Conservation (phyloP, 2,888 invertebrate genomes). For the Agonopterix heracliana region DNA sequence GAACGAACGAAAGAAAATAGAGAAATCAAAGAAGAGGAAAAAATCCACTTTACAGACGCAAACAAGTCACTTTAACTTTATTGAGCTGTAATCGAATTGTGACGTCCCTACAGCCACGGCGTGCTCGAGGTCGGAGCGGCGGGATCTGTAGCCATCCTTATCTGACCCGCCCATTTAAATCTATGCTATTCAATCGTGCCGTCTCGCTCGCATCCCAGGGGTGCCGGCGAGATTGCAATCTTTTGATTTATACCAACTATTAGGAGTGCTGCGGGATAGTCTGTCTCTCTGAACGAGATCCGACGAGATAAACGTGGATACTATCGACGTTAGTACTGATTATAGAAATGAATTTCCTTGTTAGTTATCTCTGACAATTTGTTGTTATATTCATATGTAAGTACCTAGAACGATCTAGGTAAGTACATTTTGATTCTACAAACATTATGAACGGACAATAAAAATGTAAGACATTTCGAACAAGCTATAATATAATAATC, state of each 20-base stretch:
- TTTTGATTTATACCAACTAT: slow-evolving; percentile 77
- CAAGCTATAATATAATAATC: no score
- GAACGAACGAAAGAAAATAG: slow-evolving; percentile 38
- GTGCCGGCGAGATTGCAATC: slow-evolving; percentile 75
- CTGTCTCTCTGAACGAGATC: slow-evolving; percentile 65
- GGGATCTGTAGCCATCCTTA: slow-evolving; percentile 70
- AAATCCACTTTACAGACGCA: slow-evolving; percentile 74
- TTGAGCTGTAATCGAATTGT: slow-evolving; percentile 77
- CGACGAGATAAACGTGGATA: slow-evolving; percentile 59
- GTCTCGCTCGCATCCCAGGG: slow-evolving; percentile 74
- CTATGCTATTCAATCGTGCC: slow-evolving; percentile 76
- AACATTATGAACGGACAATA: no score
- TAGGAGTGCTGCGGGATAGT: slow-evolving; percentile 70
- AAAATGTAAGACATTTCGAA: no score
- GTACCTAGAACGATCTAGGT: no score
- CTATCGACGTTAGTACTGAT: slow-evolving; percentile 66
- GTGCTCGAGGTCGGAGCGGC: slow-evolving; percentile 48
- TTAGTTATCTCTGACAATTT: slow-evolving; percentile 21
- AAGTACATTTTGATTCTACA: not conserved
- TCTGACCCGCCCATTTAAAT: slow-evolving; percentile 74
- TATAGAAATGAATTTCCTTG: slow-evolving; percentile 64
- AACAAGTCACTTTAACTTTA: slow-evolving; percentile 77
- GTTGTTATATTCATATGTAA: slow-evolving; percentile 6
- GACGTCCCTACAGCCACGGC: slow-evolving; percentile 65
- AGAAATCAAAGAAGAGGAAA: slow-evolving; percentile 65